These are phyloP conservation scores for Megaptera novaeangliae DNA, from an alignment of 2,113 vertebrate genomes.

Conservation along the genomic window DNA sequence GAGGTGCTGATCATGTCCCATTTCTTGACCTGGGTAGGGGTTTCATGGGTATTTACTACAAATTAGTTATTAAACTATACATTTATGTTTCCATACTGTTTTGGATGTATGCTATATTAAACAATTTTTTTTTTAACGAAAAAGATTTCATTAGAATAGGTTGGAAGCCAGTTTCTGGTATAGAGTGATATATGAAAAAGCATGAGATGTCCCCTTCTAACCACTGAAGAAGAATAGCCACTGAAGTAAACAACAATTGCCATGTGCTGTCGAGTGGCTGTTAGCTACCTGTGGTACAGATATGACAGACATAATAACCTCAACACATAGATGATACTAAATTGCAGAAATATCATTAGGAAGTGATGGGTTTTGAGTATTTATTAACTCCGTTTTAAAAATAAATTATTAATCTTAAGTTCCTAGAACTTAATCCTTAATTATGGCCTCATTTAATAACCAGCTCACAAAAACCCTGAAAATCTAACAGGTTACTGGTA, in stretches of 20 bases:
- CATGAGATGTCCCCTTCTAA: neutral
- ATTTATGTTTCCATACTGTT: neutral
- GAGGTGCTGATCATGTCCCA: neutral
- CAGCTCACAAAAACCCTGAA: neutral
- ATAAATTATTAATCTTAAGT: neutral
- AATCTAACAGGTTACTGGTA: neutral
- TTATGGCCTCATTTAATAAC: neutral
- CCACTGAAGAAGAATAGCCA: neutral
- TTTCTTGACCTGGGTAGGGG: neutral
- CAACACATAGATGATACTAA: neutral
- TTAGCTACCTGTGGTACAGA: neutral
- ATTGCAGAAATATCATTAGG: neutral
- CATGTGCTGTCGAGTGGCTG: accelerated
- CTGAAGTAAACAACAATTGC: neutral
- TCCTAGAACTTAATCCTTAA: neutral
- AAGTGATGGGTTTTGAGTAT: neutral
- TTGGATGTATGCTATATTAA: neutral
- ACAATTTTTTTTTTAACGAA: neutral
- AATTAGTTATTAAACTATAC: neutral
- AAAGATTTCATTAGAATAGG: neutral
- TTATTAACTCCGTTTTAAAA: neutral
- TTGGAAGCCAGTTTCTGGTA: neutral
- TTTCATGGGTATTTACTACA: neutral
- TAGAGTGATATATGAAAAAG: neutral
- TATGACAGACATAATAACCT: neutral